Evolutionary conservation across 64 coral and sea anemone genomes (phyloP).

Genomic region (Porites lutea): DNA sequence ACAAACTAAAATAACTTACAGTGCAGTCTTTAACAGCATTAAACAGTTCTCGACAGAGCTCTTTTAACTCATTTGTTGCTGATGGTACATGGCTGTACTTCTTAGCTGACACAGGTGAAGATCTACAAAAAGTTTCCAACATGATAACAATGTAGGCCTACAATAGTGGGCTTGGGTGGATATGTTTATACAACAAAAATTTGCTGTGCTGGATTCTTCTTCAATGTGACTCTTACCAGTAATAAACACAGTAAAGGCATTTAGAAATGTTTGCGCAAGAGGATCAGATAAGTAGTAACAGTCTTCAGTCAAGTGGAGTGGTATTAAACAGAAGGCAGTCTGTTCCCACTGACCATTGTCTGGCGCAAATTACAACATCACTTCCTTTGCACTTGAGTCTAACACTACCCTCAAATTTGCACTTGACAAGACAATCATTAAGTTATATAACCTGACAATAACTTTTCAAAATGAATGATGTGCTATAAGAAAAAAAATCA

Average conservation of each 20-base stretch:
- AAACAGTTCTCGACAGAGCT: conserved; percentile 92
- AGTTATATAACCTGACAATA: too few species aligned
- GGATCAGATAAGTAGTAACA: neutral
- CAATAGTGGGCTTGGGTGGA: too few species aligned
- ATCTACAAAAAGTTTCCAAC: conserved; percentile 15
- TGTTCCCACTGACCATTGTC: conserved; percentile 17
- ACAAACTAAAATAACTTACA: conserved; percentile 42
- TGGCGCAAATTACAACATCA: conserved; percentile 32
- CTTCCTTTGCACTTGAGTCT: neutral
- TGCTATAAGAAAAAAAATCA: too few species aligned
- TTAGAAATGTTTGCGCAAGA: neutral
- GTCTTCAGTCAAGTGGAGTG: conserved; percentile 12
- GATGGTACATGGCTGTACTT: conserved; percentile 88
- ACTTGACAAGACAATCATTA: too few species aligned
- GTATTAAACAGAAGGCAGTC: conserved; percentile 34
- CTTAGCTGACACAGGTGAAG: conserved; percentile 72
- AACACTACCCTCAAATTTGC: too few species aligned
- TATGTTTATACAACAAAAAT: too few species aligned
- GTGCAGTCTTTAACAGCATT: conserved; percentile 96
- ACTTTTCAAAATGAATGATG: too few species aligned
- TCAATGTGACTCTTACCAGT: too few species aligned
- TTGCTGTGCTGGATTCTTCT: too few species aligned
- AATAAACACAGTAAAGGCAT: too few species aligned
- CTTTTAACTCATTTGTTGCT: conserved; percentile 88
- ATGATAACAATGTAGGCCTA: too few species aligned